Evolutionary conservation across 2,113 vertebrate genomes (phyloP), one percentile per base, ranked within the genome.

Genomic region (Caranx ignobilis): DNA sequence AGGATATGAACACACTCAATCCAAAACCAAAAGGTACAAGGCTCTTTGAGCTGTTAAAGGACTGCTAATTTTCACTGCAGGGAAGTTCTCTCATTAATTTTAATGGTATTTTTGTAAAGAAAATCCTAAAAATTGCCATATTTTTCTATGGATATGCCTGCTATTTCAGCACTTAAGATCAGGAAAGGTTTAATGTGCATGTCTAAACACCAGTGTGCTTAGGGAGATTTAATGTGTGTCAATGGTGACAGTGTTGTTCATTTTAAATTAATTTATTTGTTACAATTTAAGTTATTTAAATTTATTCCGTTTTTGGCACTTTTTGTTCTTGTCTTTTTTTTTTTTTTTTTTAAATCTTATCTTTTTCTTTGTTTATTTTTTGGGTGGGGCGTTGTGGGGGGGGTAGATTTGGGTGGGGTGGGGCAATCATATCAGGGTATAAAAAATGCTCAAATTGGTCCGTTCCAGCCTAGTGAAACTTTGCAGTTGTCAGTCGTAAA

Each of bases 231-330:
- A 45, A 64, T 74, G 61, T 62, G 69, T 86, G 82, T 79, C 2
- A 69, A 60, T 15, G 70, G 56, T 81, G 75, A 68, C 39, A 65
- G 56, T 77, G 19, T 87, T 77, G 43, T 69, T 84, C 3, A 60
- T 83, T 85, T 87, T 50, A 48, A 62, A 87, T 82, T 67, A 65
- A 94, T 91, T 93, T 91, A 93, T 92, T 89, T 84, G 48, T 69
- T 83, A 77, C 26, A 77, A 83, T 87, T 90, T 89, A 92, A 92
- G 68, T 93, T 92, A 94, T 92, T 89, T 56, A 69, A 61, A 60
- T 68, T 82, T 57, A 74, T 88, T 86, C 3, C 68, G 65, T 90
- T 93, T 90, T 72, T 79, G 81, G 93, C 94, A 95, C 94, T 95
- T 95, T 91, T 77, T 68, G 56, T 79, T 81, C 60, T 84, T 83